A percentile compares a stretch with the other conserved stretches of the same genome.
Evolutionary conservation across 2,113 vertebrate genomes (phyloP).

Genomic region (Mandrillus leucophaeus): DNA sequence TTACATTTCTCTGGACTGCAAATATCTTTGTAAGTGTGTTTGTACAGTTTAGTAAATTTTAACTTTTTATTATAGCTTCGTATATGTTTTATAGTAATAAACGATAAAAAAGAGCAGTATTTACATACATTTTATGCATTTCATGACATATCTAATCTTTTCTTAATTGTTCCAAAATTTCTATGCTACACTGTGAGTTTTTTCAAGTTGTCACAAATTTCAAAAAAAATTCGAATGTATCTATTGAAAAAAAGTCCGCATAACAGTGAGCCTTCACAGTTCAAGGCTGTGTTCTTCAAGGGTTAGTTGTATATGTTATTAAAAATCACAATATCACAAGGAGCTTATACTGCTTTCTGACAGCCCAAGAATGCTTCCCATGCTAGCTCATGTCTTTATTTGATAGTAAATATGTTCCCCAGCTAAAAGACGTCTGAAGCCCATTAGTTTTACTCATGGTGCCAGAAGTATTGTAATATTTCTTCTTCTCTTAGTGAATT

Average conservation of each 20-base stretch:
- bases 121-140: not conserved
- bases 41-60: not conserved
- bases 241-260: not conserved
- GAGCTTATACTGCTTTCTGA: not conserved
- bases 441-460: not conserved
- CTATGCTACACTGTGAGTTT: not conserved
- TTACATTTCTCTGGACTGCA: not conserved
- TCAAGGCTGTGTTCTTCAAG: not conserved
- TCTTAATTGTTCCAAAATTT: not conserved
- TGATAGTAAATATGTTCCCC: not conserved
- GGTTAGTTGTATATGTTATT: not conserved
- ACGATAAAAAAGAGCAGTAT: not conserved
- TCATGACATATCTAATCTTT: not conserved
- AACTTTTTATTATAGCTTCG: not conserved
- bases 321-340: not conserved
- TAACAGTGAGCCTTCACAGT: not conserved
- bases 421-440: not conserved
- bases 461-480: not conserved
- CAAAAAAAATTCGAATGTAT: not conserved
- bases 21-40: not conserved
- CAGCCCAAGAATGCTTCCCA: not conserved
- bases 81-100: not conserved
- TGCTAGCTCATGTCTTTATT: not conserved
- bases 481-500: conserved; percentile 23
- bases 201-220: not conserved